These are phyloP conservation scores for Tetraodon nigroviridis DNA, from an alignment of 2,113 vertebrate species.

Conservation along the genomic window DNA sequence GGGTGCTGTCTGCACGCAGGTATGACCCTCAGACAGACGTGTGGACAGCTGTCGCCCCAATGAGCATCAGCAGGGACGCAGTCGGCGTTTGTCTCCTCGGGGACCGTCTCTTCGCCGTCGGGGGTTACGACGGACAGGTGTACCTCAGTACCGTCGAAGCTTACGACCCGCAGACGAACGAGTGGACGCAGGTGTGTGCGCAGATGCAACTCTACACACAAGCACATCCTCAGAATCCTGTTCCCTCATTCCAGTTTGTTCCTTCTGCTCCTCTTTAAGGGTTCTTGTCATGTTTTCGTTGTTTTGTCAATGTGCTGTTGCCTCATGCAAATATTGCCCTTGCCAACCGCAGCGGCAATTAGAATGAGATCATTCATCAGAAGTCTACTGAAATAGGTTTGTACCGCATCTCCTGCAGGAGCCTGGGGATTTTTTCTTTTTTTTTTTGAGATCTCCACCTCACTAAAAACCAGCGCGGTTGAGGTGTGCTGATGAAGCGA, in stretches of 20 bases:
- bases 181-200: conserved; percentile 90
- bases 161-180: conserved; percentile 96
- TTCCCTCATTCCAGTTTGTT: not conserved
- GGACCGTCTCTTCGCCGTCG: conserved; percentile 91
- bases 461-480: conserved; percentile 35
- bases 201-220: conserved; percentile 41
- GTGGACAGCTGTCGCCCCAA: conserved; percentile 97
- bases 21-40: conserved; percentile 96
- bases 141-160: conserved; percentile 95
- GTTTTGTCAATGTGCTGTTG: conserved; percentile 37
- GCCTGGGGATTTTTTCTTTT: conserved; percentile 39
- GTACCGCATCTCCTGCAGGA: conserved; percentile 22
- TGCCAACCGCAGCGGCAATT: conserved; percentile 14
- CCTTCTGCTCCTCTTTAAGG: conserved; percentile 1
- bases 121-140: conserved; percentile 93
- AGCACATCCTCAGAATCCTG: not conserved
- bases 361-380: conserved; percentile 14
- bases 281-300: conserved; percentile 21
- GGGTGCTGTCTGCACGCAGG: conserved; percentile 62
- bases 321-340: conserved; percentile 45
- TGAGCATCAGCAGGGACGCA: conserved; percentile 96
- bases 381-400: conserved; percentile 22
- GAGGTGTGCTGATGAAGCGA: conserved; percentile 9
- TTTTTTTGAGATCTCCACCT: too few species aligned
- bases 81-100: conserved; percentile 98